Evolutionary conservation across 2,113 vertebrate species (phyloP).

Genomic region (Xiphophorus maculatus): DNA sequence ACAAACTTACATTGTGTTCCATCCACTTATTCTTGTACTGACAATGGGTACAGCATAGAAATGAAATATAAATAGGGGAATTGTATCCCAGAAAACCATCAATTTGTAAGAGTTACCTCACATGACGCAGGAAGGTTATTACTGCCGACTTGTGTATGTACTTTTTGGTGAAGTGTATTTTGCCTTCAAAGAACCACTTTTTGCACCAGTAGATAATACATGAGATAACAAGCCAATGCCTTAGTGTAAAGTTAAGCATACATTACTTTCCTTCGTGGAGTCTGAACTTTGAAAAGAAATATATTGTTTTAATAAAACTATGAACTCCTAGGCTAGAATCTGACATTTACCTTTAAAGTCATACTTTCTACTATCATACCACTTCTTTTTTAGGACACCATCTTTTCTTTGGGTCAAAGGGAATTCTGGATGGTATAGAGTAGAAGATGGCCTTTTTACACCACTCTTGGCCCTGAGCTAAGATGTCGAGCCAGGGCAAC

Average conservation of each 20-base stretch:
- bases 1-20: conserved; percentile 36
- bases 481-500: conserved; percentile 33
- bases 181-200: conserved; percentile 30
- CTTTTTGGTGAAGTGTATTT: conserved; percentile 42
- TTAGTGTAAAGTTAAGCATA: conserved; percentile 17
- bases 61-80: conserved; percentile 62
- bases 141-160: conserved; percentile 35
- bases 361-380: conserved; percentile 17
- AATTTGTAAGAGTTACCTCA: conserved; percentile 49
- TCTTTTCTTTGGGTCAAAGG: not conserved
- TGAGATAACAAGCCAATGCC: conserved; percentile 5
- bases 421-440: conserved; percentile 18
- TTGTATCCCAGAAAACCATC: conserved; percentile 36
- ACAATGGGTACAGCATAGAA: conserved; percentile 39
- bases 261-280: conserved; percentile 22
- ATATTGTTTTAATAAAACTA: conserved; percentile 40
- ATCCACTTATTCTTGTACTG: conserved; percentile 47
- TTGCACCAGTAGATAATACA: conserved; percentile 26
- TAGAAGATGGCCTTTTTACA: conserved; percentile 36
- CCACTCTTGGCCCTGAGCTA: conserved; percentile 17
- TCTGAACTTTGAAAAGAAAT: conserved; percentile 35
- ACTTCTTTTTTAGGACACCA: not conserved
- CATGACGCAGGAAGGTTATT: conserved; percentile 38
- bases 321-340: conserved; percentile 26
- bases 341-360: conserved; percentile 58